phyloP scores from a whole-genome alignment of 2,113 vertebrate species.

The Columba janthina region DNA sequence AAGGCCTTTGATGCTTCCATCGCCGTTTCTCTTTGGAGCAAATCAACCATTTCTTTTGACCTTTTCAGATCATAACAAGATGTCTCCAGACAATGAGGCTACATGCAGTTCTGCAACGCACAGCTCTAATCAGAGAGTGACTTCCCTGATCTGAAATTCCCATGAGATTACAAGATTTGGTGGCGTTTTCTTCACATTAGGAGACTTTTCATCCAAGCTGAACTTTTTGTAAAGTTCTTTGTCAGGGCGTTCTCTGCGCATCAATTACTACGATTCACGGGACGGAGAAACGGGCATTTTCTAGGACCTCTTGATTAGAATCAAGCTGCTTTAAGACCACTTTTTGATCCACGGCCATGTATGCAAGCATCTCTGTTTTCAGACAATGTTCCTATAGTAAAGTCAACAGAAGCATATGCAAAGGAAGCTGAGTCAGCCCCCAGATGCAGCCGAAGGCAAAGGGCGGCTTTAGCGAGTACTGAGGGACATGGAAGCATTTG shows the following conservation, averaged over 20 bases:
- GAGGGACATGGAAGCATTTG: not conserved
- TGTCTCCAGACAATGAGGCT: conserved; percentile 19
- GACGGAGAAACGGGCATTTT: not conserved
- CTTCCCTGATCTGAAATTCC: conserved; percentile 20
- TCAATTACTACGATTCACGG: not conserved
- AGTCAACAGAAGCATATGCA: not conserved
- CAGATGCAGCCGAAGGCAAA: not conserved
- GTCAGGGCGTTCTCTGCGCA: not conserved
- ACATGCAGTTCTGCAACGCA: not conserved
- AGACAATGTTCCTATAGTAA: not conserved
- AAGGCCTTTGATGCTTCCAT: not conserved
- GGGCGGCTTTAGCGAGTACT: not conserved
- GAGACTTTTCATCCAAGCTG: conserved; percentile 12
- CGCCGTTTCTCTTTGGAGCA: not conserved
- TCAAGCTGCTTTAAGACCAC: not conserved
- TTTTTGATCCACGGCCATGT: not conserved
- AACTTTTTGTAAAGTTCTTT: not conserved
- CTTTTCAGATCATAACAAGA: conserved; percentile 44
- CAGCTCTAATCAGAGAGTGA: conserved; percentile 12
- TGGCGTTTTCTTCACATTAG: not conserved
- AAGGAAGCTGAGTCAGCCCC: not conserved
- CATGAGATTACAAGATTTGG: not conserved
- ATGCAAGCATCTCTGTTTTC: not conserved
- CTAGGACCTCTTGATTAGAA: not conserved
- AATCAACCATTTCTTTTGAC: conserved; percentile 1